phyloP scores from a whole-genome alignment of 2,888 invertebrate genomes.

The Acheta domesticus region DNA sequence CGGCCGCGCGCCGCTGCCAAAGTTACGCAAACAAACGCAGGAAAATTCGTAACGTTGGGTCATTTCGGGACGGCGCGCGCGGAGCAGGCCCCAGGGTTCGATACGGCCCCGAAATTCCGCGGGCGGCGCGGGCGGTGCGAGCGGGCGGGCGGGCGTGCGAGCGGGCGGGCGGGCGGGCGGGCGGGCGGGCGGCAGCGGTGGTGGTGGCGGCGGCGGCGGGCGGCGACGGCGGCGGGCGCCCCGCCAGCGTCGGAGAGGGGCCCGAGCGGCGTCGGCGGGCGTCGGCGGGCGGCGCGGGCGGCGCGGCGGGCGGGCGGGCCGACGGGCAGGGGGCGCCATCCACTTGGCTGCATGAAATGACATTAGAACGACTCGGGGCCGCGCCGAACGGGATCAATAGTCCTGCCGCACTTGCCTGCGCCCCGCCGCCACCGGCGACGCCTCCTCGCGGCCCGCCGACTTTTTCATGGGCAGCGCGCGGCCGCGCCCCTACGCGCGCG shows the following conservation, averaged over 20 bases:
- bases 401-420: constrained; percentile 21
- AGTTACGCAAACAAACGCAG: not conserved
- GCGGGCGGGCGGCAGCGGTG: not conserved
- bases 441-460: not conserved
- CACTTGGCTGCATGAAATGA: constrained; percentile 36
- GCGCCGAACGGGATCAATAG: constrained; percentile 37
- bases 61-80: not conserved
- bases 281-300: not conserved
- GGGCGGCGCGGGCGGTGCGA: not conserved
- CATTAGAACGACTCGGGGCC: constrained; percentile 35
- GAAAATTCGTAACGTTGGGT: not conserved
- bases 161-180: not conserved
- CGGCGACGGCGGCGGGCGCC: not conserved
- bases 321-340: constrained; percentile 20
- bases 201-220: not conserved
- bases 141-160: not conserved
- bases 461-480: not conserved
- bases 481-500: not conserved
- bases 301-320: constrained; percentile 25
- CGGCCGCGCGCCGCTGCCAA: not conserved
- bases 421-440: not conserved
- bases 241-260: constrained; percentile 25
- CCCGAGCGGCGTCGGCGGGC: not conserved
- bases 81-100: too few species aligned
- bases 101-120: too few species aligned